Base-by-base conservation (phyloP, 2,888 invertebrate genomes). In the Phengaris arion region DNA sequence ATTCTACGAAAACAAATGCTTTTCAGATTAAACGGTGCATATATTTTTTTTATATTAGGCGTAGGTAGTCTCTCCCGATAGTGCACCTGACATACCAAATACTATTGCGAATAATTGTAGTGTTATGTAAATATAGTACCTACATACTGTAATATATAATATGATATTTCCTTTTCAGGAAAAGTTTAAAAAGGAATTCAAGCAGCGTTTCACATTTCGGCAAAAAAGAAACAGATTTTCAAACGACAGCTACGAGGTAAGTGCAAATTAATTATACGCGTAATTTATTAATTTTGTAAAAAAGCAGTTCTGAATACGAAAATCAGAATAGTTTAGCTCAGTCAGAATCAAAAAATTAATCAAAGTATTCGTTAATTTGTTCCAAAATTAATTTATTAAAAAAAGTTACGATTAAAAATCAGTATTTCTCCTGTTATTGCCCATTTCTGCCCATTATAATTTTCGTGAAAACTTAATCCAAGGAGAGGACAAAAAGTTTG, bases 151-250 rank as follows among this genome's bases (percentile, higher is more conserved):
- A 22, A 22, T 35, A 3, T 59, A 22, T 15, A 59, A 59, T 9
- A 15, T 6, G 6, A 6, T 64, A 22, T 74, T 75, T 78, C 82
- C 80, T 80, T 89, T 92, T 0, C 89, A 97, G 96, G 97, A 96
- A 86, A 97, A 97, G 86, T 97, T 97, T 88, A 96, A 96, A 86
- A 94, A 96, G 74, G 97, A 97, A 87, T 96, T 97, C 82, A 95
- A 95, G 81, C 95, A 96, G 82, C 94, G 96, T 6, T 96, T 96
- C 80, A 94, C 95, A 2, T 94, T 95, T 77, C 94, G 94, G 70
- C 91, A 89, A 79, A 92, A 89, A 76, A 85, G 86, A n/a, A 91
- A 83, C 75, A 83, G 90, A 87, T 90, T 87, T 77, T 85, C 85
- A 10, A 91, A 91, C 79, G 94, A 94, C 77, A 94, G 94, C 81